phyloP scores from a whole-genome alignment of 2,797 vertebrate genomes.

The Cynopterus sphinx region DNA sequence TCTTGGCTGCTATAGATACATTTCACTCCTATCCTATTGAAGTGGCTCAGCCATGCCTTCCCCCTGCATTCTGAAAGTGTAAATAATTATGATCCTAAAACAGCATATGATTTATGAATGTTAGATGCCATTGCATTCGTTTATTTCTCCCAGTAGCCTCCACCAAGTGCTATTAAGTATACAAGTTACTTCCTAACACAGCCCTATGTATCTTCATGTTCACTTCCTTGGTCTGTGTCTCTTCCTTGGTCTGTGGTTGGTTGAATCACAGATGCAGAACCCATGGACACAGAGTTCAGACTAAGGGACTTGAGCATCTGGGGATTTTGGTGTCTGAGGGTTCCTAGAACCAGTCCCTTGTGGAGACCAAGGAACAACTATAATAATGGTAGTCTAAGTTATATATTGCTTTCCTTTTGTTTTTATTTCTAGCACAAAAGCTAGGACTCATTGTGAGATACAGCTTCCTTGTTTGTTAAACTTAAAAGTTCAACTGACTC shows the following conservation, averaged over 20 bases:
- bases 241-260: neutral
- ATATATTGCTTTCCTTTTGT: neutral
- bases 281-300: neutral
- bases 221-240: neutral
- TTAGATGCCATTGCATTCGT: neutral
- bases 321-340: neutral
- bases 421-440: conserved; percentile 44
- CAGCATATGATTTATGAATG: neutral
- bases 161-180: neutral
- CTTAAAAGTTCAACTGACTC: conserved; percentile 51
- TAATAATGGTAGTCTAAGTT: neutral
- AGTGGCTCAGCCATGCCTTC: neutral
- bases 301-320: neutral
- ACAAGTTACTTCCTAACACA: neutral
- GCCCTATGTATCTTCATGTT: neutral
- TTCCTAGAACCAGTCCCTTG: neutral
- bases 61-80: neutral
- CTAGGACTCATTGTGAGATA: neutral
- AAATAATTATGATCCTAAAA: neutral
- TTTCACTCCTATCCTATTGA: neutral
- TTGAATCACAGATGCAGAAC: neutral
- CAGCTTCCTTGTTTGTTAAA: neutral
- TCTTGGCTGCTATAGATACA: neutral
- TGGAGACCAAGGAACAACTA: neutral
- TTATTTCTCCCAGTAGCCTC: neutral